These are phyloP conservation scores for Acleris cristana DNA, from an alignment of 2,888 invertebrate species.

Conservation along the genomic window DNA sequence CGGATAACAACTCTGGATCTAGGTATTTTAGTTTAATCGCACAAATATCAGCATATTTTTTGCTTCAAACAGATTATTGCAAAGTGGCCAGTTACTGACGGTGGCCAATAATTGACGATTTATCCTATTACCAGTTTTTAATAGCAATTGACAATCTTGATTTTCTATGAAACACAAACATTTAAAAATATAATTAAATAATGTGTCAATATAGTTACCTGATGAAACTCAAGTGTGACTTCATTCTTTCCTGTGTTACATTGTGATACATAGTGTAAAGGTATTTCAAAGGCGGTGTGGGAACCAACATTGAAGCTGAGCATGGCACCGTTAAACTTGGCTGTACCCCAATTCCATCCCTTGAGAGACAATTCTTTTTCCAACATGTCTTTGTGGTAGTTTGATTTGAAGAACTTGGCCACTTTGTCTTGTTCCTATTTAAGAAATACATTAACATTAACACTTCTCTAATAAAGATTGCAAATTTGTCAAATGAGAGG, in stretches of 20 bases:
- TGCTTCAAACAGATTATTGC: too few species aligned
- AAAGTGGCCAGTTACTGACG: too few species aligned
- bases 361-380: conserved; percentile 96
- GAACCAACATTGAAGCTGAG: conserved; percentile 93
- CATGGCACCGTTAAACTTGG: conserved; percentile 95
- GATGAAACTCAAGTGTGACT: conserved; percentile 98
- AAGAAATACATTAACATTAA: background rate
- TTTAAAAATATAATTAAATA: too few species aligned
- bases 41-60: too few species aligned
- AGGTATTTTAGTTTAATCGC: too few species aligned
- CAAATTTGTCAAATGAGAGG: too few species aligned
- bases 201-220: conserved; percentile 77
- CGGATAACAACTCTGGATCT: too few species aligned
- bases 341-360: conserved; percentile 99
- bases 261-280: conserved; percentile 97
- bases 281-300: conserved; percentile 97
- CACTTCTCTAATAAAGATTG: too few species aligned
- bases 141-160: too few species aligned
- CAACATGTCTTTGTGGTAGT: conserved; percentile 93
- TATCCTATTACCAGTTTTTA: too few species aligned
- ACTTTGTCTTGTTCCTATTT: conserved; percentile 95
- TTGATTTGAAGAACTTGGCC: conserved; percentile 92
- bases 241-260: conserved; percentile 98
- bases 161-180: too few species aligned
- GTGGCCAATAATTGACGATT: too few species aligned